phyloP scores from a whole-genome alignment of 2,888 invertebrate genomes.

The Glyphotaelius pellucidus region DNA sequence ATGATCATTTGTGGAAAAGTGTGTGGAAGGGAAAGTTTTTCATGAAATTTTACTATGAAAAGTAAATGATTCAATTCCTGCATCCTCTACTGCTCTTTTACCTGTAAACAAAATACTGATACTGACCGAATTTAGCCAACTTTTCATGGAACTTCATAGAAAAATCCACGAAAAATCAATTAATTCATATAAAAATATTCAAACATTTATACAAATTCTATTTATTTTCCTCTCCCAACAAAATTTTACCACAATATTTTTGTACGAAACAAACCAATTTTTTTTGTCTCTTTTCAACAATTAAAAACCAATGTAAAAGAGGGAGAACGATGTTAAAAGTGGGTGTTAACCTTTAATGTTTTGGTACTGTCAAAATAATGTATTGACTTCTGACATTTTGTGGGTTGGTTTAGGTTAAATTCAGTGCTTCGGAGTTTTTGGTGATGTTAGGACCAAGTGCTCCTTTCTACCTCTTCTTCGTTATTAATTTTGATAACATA shows the following conservation, averaged over 20 bases:
- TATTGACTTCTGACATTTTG: neutral
- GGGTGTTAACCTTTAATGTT: neutral
- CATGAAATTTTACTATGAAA: no score
- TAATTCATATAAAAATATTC: neutral
- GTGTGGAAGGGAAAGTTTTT: no score
- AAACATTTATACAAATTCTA: neutral
- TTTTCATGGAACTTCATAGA: neutral
- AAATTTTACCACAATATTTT: neutral
- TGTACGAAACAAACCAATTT: neutral
- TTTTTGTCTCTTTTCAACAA: neutral
- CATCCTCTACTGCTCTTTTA: neutral
- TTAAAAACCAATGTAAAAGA: neutral
- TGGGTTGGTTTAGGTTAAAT: neutral
- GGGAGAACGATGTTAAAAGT: neutral
- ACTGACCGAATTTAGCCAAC: no score
- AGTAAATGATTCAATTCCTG: no score
- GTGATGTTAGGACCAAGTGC: neutral
- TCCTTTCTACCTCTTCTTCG: neutral
- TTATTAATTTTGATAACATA: neutral
- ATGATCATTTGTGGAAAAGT: no score
- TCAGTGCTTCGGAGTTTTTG: neutral
- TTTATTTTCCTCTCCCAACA: neutral
- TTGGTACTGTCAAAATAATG: neutral
- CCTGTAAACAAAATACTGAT: neutral
- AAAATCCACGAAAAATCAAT: neutral